Evolutionary conservation across 2,113 vertebrate genomes (phyloP), one percentile per base, ranked within the genome.

Genomic region (Cyanistes caeruleus): DNA sequence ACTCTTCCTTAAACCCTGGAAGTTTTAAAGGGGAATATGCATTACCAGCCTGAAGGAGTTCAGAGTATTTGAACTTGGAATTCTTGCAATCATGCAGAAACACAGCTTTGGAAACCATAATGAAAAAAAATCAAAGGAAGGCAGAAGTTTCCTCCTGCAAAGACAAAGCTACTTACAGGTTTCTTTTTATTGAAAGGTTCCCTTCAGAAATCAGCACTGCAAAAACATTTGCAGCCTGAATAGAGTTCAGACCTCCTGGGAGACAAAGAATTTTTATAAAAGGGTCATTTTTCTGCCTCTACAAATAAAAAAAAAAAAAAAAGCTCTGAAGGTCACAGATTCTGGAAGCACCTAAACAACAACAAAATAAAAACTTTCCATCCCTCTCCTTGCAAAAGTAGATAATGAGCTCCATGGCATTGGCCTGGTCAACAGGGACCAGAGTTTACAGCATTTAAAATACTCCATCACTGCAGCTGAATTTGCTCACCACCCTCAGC

Each of bases 161-260:
- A 96, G 92, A 95, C 96, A 97, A 96, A 96, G 93, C 87, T 62
- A 23, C 72, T 88, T 44, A 41, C 10, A 86, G 83, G 60, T 86
- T 89, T 91, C 43, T 64, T 90, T 96, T 84, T 49, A 78, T 16
- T 62, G 85, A 90, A 90, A 92, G 62, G 52, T 39, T 93, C 25
- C 76, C 85, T 84, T 90, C 83, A 92, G 88, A 90, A 92, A 92
- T 72, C 92, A 78, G 86, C 64, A 16, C 83, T 68, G 73, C 77
- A 87, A 74, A 93, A 88, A 89, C 30, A 46, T 92, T 41, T 93
- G 82, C 60, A 93, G 95, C n/a, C 73, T 58, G 56, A 68, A 72
- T 2, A 82, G 81, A 89, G 70, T 84, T 92, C 93, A 94, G 76
- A 27, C 83, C 92, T 93, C 64, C 76, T 46, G 53, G 28, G 88